Evolutionary conservation across 2,888 invertebrate species (phyloP).

Genomic region (Argyra leucocephala): DNA sequence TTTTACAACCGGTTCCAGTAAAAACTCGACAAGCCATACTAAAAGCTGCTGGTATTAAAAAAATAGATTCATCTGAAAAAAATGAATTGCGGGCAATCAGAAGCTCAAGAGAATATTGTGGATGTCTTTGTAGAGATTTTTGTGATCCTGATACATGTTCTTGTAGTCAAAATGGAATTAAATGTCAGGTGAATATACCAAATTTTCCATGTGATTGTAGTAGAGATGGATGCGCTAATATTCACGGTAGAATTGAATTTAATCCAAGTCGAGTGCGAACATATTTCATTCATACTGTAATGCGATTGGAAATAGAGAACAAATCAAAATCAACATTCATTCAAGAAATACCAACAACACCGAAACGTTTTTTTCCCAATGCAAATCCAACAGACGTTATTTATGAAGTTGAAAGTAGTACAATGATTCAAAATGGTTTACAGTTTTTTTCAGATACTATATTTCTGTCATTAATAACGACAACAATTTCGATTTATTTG

Average conservation of each 20-base stretch:
- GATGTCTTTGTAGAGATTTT: slow-evolving; percentile 82
- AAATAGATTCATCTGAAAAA: slow-evolving; percentile 87
- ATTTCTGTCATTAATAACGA: not conserved
- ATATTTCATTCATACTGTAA: slow-evolving; percentile 93
- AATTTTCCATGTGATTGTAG: slow-evolving; percentile 96
- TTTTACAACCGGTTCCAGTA: slow-evolving; percentile 85
- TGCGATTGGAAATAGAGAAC: slow-evolving; percentile 83
- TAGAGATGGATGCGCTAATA: slow-evolving; percentile 86
- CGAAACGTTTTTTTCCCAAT: slow-evolving; percentile 9
- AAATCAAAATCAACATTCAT: slow-evolving; percentile 52
- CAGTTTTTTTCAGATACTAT: not conserved
- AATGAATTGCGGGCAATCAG: slow-evolving; percentile 89
- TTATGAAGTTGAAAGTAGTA: slow-evolving; percentile 10
- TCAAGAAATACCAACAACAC: slow-evolving; percentile 21
- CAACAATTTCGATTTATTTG: not conserved
- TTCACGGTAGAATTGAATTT: slow-evolving; percentile 88
- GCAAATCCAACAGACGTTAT: slow-evolving; percentile 23
- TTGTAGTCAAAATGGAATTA: slow-evolving; percentile 89
- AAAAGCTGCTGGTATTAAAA: slow-evolving; percentile 84
- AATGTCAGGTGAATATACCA: slow-evolving; percentile 82
- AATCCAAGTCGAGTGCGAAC: slow-evolving; percentile 91
- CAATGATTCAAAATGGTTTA: not conserved
- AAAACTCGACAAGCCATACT: slow-evolving; percentile 79
- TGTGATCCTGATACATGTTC: slow-evolving; percentile 94
- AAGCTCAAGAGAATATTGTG: slow-evolving; percentile 84